Evolutionary conservation across 2,113 vertebrate species (phyloP).

Genomic region (Octodon degus): DNA sequence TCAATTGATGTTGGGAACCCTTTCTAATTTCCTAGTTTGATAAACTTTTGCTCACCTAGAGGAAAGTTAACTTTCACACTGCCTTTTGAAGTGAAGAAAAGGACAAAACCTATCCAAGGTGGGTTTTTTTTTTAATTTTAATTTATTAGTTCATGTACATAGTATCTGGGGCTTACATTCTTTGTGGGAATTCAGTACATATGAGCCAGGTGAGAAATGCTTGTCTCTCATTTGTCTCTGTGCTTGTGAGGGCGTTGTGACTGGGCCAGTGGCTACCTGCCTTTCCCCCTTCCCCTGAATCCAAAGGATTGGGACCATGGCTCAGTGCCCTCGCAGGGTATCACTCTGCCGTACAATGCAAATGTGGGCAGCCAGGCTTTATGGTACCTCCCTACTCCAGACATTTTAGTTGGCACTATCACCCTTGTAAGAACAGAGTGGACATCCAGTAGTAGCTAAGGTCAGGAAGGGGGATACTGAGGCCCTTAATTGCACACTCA

Average conservation of each 20-base stretch:
- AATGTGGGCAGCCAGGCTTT: neutral
- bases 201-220: neutral
- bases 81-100: neutral
- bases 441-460: neutral
- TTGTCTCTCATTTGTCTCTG: neutral
- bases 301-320: neutral
- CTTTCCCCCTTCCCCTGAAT: neutral
- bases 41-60: neutral
- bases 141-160: neutral
- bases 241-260: neutral
- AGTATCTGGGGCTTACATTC: neutral
- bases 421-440: neutral
- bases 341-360: neutral
- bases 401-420: neutral
- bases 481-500: neutral
- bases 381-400: neutral
- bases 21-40: neutral
- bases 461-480: neutral
- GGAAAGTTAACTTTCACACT: neutral
- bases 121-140: neutral
- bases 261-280: neutral
- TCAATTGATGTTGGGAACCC: neutral
- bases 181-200: neutral
- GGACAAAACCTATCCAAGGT: neutral
- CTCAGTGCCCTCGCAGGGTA: neutral